Evolutionary conservation across 1,140 invertebrate genomes (phyloP).

Genomic region (Pseudomyrmex cubaensis): DNA sequence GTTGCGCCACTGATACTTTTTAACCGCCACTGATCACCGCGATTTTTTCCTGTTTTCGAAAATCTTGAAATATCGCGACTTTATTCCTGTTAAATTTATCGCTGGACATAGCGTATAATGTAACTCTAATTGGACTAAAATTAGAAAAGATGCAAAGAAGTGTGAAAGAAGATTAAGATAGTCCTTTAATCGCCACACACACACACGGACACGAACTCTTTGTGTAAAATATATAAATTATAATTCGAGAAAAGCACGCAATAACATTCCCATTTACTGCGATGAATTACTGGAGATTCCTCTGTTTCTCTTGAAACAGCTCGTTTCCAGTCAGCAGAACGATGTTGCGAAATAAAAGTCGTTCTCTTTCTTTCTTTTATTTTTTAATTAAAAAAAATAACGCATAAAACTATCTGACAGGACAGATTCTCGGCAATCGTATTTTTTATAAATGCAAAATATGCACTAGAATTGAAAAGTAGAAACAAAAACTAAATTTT

Average conservation of each 20-base stretch:
- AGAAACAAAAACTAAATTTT: not conserved
- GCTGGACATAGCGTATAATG: no score
- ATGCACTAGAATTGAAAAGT: not conserved
- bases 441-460: not conserved
- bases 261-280: not conserved
- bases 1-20: not conserved
- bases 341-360: conserved; percentile 15
- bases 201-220: conserved; percentile 1
- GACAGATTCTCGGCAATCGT: not conserved
- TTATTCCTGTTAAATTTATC: no score
- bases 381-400: not conserved
- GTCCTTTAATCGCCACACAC: no score
- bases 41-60: not conserved
- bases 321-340: conserved; percentile 38
- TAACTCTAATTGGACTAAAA: no score
- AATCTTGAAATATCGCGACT: no score
- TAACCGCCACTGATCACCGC: conserved; percentile 1
- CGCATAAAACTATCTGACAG: not conserved
- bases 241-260: conserved; percentile 44
- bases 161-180: no score
- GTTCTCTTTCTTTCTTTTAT: not conserved
- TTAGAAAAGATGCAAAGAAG: no score
- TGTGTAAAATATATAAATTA: conserved; percentile 58
- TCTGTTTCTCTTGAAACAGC: not conserved
- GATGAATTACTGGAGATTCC: conserved; percentile 4